Evolutionary conservation across 2,797 vertebrate genomes (phyloP).

Genomic region (Sebastes wilsoni): DNA sequence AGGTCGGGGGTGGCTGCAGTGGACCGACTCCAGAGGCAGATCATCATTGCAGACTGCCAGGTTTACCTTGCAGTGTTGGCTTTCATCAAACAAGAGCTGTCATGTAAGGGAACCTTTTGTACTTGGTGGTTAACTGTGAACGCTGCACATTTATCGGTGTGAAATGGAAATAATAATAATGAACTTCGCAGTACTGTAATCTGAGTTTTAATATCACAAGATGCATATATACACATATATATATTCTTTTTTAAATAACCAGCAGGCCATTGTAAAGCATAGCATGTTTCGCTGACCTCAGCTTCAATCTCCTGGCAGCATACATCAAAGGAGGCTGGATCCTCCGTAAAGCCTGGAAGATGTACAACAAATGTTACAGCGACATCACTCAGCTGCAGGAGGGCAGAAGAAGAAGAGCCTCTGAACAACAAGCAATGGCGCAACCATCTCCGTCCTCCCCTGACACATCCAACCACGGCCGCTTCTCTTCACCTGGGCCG

Average conservation of each 20-base stretch:
- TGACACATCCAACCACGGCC: slow-evolving; percentile 83
- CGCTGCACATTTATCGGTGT: background rate
- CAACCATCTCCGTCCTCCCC: slow-evolving; percentile 75
- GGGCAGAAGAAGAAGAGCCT: slow-evolving; percentile 84
- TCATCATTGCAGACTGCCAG: slow-evolving; percentile 98
- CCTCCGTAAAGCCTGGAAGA: slow-evolving; percentile 99
- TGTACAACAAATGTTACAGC: slow-evolving; percentile 97
- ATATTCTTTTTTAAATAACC: background rate
- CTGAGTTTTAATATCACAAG: background rate
- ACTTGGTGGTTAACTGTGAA: background rate
- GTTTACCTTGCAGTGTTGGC: slow-evolving; percentile 97
- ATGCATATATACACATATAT: background rate
- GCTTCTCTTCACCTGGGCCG: slow-evolving; percentile 57
- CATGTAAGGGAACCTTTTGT: slow-evolving; percentile 79
- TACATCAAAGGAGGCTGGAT: slow-evolving; percentile 99
- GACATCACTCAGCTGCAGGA: slow-evolving; percentile 97
- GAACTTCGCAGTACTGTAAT: background rate
- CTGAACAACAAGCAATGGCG: slow-evolving; percentile 73
- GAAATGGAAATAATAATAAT: background rate
- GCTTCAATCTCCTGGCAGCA: slow-evolving; percentile 73
- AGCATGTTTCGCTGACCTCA: background rate
- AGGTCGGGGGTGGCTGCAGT: slow-evolving; percentile 87
- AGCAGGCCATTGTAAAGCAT: background rate
- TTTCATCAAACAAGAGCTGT: slow-evolving; percentile 97
- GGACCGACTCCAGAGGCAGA: slow-evolving; percentile 96